Percentiles rank a stretch among this genome's conserved stretches.
Evolutionary conservation across 1,140 invertebrate genomes (phyloP).

Genomic region (Cotesia typhae): DNA sequence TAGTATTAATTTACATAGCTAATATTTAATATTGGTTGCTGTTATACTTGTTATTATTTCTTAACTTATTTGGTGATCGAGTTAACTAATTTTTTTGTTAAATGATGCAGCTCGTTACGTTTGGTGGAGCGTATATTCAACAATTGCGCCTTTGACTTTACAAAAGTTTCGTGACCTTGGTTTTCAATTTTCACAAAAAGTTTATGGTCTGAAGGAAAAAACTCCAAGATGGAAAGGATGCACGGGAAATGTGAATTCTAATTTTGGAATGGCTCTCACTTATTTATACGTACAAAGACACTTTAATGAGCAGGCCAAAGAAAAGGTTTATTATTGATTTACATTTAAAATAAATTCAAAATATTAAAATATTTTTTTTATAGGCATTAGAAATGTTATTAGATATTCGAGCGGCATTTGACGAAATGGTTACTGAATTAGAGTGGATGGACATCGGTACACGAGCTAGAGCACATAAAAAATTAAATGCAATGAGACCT

Average conservation of each 20-base stretch:
- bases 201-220: conserved; percentile 71
- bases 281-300: conserved; percentile 78
- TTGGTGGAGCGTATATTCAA: conserved; percentile 75
- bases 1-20: neutral
- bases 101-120: conserved; percentile 68
- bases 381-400: conserved; percentile 80
- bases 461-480: conserved; percentile 69
- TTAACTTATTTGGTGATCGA: neutral
- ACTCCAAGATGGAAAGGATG: conserved; percentile 78
- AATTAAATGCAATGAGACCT: conserved; percentile 73
- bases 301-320: conserved; percentile 74
- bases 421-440: conserved; percentile 72
- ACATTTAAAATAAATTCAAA: conserved; percentile 6
- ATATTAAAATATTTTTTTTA: conserved; percentile 16
- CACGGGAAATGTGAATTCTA: conserved; percentile 77
- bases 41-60: neutral
- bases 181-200: conserved; percentile 71
- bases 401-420: conserved; percentile 77
- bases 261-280: conserved; percentile 81
- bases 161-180: conserved; percentile 70
- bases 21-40: neutral
- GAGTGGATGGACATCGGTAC: conserved; percentile 84
- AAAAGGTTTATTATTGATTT: conserved; percentile 68
- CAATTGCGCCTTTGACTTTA: conserved; percentile 71
- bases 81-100: conserved; percentile 1